Percentiles rank a stretch among this genome's conserved stretches.
Conservation (phyloP, 2,888 invertebrate species). For the Hydroisotoma schaefferi region DNA sequence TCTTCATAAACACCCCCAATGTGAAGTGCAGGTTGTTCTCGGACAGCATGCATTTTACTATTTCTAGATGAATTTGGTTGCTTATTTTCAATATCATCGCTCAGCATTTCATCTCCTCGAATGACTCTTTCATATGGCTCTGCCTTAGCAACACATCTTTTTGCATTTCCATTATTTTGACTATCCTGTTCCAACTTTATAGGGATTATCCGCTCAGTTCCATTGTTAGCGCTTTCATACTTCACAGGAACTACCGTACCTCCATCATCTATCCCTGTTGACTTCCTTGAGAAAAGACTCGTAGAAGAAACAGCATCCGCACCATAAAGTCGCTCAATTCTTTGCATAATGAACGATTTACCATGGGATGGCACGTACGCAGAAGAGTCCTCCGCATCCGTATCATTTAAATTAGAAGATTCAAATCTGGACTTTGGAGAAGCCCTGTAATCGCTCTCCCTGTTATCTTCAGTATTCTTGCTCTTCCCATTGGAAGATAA, state of each 20-base stretch:
- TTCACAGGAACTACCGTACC: constrained; percentile 1
- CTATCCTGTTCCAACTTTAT: constrained; percentile 31
- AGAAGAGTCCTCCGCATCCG: constrained; percentile 1
- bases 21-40: neutral
- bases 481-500: neutral
- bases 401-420: constrained; percentile 14
- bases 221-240: constrained; percentile 3
- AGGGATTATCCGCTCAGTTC: constrained; percentile 38
- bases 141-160: constrained; percentile 15
- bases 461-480: constrained; percentile 4
- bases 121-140: neutral
- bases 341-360: constrained; percentile 76
- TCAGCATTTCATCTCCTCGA: constrained; percentile 14
- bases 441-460: neutral
- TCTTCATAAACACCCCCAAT: constrained; percentile 1
- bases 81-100: neutral
- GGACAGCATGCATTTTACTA: neutral
- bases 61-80: neutral
- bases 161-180: too few species aligned
- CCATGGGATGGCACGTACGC: constrained; percentile 34
- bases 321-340: constrained; percentile 82
- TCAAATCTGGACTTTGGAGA: neutral
- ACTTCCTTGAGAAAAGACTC: constrained; percentile 16
- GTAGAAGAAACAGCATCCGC: constrained; percentile 77
- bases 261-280: constrained; percentile 50